phyloP scores from a whole-genome alignment of 2,797 vertebrate species.

The Tenualosa thibaudeaui region DNA sequence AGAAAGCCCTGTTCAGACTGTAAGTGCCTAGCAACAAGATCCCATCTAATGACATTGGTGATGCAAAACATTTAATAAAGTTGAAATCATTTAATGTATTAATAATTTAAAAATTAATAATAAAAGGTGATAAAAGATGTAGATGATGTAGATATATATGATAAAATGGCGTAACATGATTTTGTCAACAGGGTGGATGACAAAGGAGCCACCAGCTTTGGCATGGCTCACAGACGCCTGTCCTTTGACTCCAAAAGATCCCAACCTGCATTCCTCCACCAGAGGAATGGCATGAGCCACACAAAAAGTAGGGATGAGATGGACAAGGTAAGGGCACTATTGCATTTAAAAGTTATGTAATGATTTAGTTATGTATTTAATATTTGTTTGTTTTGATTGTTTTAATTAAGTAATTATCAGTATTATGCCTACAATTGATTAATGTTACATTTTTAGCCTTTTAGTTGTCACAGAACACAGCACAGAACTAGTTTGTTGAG shows the following conservation, averaged over 20 bases:
- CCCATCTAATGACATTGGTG: no score
- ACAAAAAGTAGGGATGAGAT: constrained; percentile 74
- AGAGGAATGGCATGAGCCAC: constrained; percentile 81
- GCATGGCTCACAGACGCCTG: constrained; percentile 78
- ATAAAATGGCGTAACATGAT: not conserved
- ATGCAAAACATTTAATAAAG: no score
- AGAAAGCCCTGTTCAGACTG: not conserved
- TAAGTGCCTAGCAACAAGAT: no score
- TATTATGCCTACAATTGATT: not conserved
- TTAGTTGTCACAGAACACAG: not conserved
- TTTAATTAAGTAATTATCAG: no score
- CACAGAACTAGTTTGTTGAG: not conserved
- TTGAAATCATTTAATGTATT: no score
- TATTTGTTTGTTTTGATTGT: no score
- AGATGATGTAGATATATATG: no score
- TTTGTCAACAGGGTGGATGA: constrained; percentile 84
- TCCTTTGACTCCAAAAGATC: constrained; percentile 79
- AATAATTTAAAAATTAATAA: no score
- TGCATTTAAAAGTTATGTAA: no score
- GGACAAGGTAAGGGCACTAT: constrained; percentile 58
- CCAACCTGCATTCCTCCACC: constrained; percentile 73
- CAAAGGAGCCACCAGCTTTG: constrained; percentile 80
- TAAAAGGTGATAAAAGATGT: no score
- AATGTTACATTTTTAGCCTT: not conserved
- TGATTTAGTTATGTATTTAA: no score